phyloP scores from a whole-genome alignment of 2,888 invertebrate genomes.

The Yponomeuta cagnagella region DNA sequence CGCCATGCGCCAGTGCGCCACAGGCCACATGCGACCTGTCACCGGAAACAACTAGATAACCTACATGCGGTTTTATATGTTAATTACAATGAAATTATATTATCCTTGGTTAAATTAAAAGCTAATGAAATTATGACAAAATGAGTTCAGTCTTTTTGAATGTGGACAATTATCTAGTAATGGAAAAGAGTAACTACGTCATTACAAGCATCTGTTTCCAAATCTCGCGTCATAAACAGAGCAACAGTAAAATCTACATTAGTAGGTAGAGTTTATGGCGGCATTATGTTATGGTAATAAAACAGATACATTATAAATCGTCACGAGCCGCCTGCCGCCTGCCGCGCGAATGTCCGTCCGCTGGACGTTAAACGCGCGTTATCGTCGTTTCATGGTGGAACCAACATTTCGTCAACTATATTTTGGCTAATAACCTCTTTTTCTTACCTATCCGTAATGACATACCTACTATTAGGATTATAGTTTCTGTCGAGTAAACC shows the following conservation, averaged over 20 bases:
- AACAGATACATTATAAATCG: slow-evolving; percentile 62
- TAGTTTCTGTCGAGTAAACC: neutral
- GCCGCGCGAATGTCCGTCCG: neutral
- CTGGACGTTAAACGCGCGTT: slow-evolving; percentile 6
- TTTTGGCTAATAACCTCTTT: slow-evolving; percentile 5
- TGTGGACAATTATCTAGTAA: neutral
- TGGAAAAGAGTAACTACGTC: neutral
- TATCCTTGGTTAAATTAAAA: too few relatives aligned
- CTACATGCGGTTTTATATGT: too few relatives aligned
- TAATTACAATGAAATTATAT: too few relatives aligned
- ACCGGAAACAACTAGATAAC: too few relatives aligned
- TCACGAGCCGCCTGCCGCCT: slow-evolving; percentile 16
- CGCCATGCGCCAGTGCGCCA: too few relatives aligned
- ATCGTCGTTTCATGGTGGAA: slow-evolving; percentile 4
- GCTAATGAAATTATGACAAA: neutral
- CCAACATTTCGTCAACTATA: neutral
- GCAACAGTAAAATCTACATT: slow-evolving; percentile 14
- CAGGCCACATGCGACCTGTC: too few relatives aligned
- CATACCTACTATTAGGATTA: neutral
- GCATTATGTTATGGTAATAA: slow-evolving; percentile 54
- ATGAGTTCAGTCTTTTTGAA: neutral
- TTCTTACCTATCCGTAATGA: neutral
- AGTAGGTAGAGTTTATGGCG: slow-evolving; percentile 13
- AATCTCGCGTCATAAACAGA: slow-evolving; percentile 10
- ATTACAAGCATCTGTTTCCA: slow-evolving; percentile 1